Evolutionary conservation across 2,888 invertebrate species (phyloP), one percentile per base, ranked within the genome.

Genomic region (Lumbricus terrestris): DNA sequence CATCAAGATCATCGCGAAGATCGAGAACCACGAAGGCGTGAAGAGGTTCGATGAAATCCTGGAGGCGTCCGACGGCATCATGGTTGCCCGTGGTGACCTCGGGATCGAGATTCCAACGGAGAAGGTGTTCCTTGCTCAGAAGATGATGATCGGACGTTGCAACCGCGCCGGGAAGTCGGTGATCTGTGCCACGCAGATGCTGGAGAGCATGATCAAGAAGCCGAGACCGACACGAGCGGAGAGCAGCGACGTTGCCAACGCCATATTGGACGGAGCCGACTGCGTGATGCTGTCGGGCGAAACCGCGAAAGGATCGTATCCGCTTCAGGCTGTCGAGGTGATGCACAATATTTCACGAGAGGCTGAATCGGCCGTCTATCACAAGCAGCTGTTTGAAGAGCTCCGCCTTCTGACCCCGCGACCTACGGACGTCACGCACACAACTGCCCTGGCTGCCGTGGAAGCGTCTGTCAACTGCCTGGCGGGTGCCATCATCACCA

Each of bases 271-370:
- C 95, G 99, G 99, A 16, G 98, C 98, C 16, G 99, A 99, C 95
- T 99, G 99, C 95, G 98, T 99, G 88, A 99, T 99, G 99, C 95
- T 99, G 95, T 98, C 98, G 0, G 99, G 99, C n/a, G 99, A 99
- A 95, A 99, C 99, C 0, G 99, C 99, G 91, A 99, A 99, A 96
- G 99, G 99, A 88, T 97, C 97, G 93, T 99, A 98, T 95, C 98
- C 99, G 0, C 94, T 98, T 92, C 98, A 88, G 90, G 91, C 98
- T 93, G 97, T 96, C 42, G 94, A 94, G 91, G 95, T 95, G 91
- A 96, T 96, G 96, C 95, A 95, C 92, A 94, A 94, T 42, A 98
- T 98, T 93, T 98, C 98, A 95, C 97, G 97, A 95, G 99, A 99
- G 96, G 99, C 99, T 0, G 99, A 99, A 95, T 97, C 98, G 8